Conservation (phyloP, 2,888 invertebrate genomes). For the Leistus spinibarbis region DNA sequence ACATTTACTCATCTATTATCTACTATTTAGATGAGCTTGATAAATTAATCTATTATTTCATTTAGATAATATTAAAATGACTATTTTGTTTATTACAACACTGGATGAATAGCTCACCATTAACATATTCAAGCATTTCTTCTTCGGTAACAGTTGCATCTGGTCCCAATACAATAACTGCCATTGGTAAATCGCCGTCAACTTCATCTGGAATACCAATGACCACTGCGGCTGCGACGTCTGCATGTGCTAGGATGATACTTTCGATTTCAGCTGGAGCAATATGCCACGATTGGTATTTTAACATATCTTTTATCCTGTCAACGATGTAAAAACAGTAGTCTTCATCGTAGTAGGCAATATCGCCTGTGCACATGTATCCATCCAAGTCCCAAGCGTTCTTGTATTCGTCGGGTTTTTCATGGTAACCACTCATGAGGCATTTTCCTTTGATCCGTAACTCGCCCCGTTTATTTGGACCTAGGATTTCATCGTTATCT, state of each 20-base stretch:
- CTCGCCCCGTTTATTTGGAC: slow-evolving; percentile 60
- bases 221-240: slow-evolving; percentile 78
- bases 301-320: slow-evolving; percentile 58
- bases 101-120: slow-evolving; percentile 1
- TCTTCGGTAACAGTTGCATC: slow-evolving; percentile 57
- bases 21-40: no score
- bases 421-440: slow-evolving; percentile 57
- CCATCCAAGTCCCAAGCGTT: slow-evolving; percentile 55
- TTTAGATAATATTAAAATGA: not conserved
- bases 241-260: slow-evolving; percentile 70
- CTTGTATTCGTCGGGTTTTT: slow-evolving; percentile 55
- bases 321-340: slow-evolving; percentile 58
- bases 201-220: slow-evolving; percentile 72
- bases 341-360: slow-evolving; percentile 58
- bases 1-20: no score
- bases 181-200: slow-evolving; percentile 76
- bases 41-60: no score
- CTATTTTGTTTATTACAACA: no score
- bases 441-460: slow-evolving; percentile 57
- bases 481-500: slow-evolving; percentile 56
- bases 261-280: slow-evolving; percentile 83
- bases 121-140: slow-evolving; percentile 64
- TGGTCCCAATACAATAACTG: slow-evolving; percentile 66
- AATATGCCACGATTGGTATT: slow-evolving; percentile 61
- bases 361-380: slow-evolving; percentile 60